phyloP scores from a whole-genome alignment of 1,140 invertebrate genomes.

The Bilobella aurantiaca region DNA sequence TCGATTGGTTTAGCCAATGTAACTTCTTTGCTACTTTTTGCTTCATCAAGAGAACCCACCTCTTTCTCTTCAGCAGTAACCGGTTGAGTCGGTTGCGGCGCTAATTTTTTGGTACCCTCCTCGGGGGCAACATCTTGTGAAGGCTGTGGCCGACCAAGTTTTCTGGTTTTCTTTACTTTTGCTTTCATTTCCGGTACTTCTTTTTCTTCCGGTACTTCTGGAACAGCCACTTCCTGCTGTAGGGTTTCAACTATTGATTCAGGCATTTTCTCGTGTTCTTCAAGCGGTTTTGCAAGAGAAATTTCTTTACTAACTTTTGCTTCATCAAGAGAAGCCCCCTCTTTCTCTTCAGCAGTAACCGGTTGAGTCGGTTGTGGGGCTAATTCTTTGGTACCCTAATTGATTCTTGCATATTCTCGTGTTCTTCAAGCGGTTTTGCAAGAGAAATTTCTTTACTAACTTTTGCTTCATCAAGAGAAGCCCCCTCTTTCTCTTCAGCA shows the following conservation, averaged over 20 bases:
- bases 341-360: conserved; percentile 4
- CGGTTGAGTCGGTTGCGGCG: not conserved
- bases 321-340: not conserved
- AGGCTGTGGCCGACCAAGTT: not conserved
- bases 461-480: not conserved
- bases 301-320: conserved; percentile 10
- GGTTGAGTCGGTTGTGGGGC: not conserved
- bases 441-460: conserved; percentile 11
- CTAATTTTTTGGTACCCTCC: not conserved
- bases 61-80: conserved; percentile 7
- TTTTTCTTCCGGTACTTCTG: not conserved
- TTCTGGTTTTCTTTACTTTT: not conserved
- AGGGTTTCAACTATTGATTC: not conserved
- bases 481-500: not conserved
- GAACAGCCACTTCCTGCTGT: not conserved
- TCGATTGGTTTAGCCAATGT: conserved; percentile 1
- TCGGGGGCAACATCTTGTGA: too few relatives aligned
- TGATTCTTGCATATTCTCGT: not conserved
- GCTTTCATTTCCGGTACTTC: conserved; percentile 5
- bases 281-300: not conserved
- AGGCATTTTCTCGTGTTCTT: not conserved
- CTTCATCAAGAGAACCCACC: not conserved
- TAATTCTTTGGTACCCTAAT: not conserved
- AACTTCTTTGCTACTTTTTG: conserved; percentile 8
- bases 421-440: not conserved